Evolutionary conservation across 2,888 invertebrate genomes (phyloP).

Genomic region (Papilio elwesi): DNA sequence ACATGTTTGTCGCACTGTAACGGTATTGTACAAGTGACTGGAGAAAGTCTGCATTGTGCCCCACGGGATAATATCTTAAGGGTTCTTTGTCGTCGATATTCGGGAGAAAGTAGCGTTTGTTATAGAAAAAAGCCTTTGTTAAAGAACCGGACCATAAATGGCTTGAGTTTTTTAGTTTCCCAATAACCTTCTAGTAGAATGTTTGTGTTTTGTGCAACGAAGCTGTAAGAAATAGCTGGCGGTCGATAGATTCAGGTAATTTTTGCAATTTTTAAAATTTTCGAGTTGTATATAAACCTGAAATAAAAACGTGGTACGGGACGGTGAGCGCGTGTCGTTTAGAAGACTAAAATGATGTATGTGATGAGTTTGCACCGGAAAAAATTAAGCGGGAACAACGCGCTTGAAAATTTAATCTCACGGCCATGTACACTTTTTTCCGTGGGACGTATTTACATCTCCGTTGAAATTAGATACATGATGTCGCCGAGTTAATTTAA

Average conservation of each 20-base stretch:
- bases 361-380: constrained; percentile 62
- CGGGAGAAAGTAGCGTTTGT: constrained; percentile 75
- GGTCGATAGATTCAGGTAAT: constrained; percentile 32
- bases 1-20: constrained; percentile 47
- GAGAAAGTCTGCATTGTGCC: constrained; percentile 73
- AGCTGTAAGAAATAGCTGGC: constrained; percentile 5
- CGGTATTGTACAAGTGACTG: constrained; percentile 63
- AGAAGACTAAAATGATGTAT: constrained; percentile 63
- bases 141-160: constrained; percentile 65
- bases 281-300: constrained; percentile 14
- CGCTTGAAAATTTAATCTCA: constrained; percentile 78
- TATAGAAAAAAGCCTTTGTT: constrained; percentile 69
- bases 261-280: constrained; percentile 21
- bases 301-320: constrained; percentile 24
- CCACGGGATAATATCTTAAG: constrained; percentile 59
- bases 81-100: constrained; percentile 71
- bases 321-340: constrained; percentile 24
- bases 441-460: constrained; percentile 40
- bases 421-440: constrained; percentile 60
- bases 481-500: constrained; percentile 41
- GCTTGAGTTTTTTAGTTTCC: constrained; percentile 75
- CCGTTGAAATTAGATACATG: constrained; percentile 45
- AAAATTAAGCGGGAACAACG: constrained; percentile 69
- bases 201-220: constrained; percentile 62
- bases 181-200: constrained; percentile 64